Percentiles rank a stretch among this genome's conserved stretches.
Conservation (phyloP, 2,113 vertebrate genomes). For the Campylomormyrus tamandua region DNA sequence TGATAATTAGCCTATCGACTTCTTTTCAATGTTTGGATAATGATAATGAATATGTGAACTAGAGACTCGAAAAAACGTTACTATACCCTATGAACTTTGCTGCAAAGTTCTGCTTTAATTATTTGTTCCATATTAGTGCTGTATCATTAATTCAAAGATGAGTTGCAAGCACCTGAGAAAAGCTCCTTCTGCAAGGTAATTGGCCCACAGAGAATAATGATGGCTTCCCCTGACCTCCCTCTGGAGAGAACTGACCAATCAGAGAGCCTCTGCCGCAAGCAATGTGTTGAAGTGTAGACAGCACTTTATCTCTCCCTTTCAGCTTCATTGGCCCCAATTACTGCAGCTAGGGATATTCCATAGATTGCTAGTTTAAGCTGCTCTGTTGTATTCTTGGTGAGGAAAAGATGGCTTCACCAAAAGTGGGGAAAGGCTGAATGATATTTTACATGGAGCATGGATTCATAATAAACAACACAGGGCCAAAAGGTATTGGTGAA, state of each 20-base stretch:
- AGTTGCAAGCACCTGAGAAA: conserved; percentile 49
- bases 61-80: conserved; percentile 21
- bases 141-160: conserved; percentile 42
- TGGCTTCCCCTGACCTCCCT: conserved; percentile 49
- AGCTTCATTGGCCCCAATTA: conserved; percentile 60
- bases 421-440: neutral
- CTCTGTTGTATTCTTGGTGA: neutral
- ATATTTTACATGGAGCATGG: neutral
- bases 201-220: conserved; percentile 55
- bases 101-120: conserved; percentile 31
- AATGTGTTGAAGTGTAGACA: conserved; percentile 48
- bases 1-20: neutral
- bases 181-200: conserved; percentile 55
- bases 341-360: conserved; percentile 43
- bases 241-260: conserved; percentile 49
- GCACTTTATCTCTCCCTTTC: conserved; percentile 56
- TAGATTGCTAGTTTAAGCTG: conserved; percentile 16
- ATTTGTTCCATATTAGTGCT: conserved; percentile 37
- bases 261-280: conserved; percentile 43
- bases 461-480: neutral
- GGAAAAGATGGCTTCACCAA: neutral
- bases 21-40: neutral
- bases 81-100: conserved; percentile 40
- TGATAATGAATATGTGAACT: conserved; percentile 7
- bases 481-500: neutral